Conservation (phyloP, 64 coral and sea anemone species). For the Porites australiensis region DNA sequence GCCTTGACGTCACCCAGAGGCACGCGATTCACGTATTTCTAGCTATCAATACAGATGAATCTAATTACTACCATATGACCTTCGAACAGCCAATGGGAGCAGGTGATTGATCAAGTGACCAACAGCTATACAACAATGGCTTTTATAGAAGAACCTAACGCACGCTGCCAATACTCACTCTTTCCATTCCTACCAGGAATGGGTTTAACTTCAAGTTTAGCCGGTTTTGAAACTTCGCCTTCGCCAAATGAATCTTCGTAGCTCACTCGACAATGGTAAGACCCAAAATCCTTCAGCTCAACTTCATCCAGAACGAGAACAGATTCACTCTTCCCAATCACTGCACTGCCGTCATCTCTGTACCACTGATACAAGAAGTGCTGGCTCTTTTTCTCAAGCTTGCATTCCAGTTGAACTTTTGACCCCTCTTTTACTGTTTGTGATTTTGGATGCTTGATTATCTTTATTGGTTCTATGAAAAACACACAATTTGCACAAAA, state of each 20-base stretch:
- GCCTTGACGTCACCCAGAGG: too few species aligned
- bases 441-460: not conserved
- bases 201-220: too few species aligned
- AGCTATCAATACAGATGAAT: too few species aligned
- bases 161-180: not conserved
- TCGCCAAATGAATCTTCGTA: not conserved
- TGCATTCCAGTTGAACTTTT: not conserved
- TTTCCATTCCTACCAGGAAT: not conserved
- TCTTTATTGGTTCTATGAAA: not conserved
- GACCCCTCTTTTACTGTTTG: not conserved
- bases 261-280: not conserved
- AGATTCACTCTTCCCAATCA: not conserved
- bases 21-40: too few species aligned
- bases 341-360: not conserved
- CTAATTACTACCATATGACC: too few species aligned
- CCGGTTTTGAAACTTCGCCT: too few species aligned
- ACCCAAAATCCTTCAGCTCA: not conserved
- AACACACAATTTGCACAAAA: too few species aligned
- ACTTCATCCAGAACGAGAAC: not conserved
- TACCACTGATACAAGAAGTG: conserved; percentile 2
- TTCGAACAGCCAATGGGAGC: too few species aligned
- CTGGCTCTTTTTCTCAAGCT: too few species aligned
- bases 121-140: too few species aligned
- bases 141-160: too few species aligned
- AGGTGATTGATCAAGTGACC: too few species aligned